Conservation (phyloP, 1,140 invertebrate species). For the Sycophila sp. region DNA sequence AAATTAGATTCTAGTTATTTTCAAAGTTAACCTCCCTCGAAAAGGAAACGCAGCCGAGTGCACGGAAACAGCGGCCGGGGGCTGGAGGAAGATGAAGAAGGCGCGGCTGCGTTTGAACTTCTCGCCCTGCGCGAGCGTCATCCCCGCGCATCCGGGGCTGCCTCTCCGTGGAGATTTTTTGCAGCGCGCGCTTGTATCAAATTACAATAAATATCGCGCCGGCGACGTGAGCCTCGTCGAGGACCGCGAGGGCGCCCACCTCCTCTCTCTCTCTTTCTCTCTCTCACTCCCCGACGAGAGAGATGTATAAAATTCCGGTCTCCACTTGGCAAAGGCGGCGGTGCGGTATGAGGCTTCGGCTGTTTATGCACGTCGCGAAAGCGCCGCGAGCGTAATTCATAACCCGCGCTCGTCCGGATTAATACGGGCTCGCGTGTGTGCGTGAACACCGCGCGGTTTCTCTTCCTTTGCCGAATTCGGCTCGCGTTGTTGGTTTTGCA, state of each 20-base stretch:
- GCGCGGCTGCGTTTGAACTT: conserved; percentile 57
- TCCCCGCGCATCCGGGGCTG: conserved; percentile 32
- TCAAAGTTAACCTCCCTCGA: too few species aligned
- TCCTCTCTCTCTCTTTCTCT: not conserved
- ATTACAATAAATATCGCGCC: conserved; percentile 62
- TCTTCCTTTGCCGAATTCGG: conserved; percentile 19
- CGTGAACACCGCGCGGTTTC: not conserved
- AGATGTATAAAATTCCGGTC: conserved; percentile 1
- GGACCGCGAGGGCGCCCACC: conserved; percentile 32
- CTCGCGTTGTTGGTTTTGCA: not conserved
- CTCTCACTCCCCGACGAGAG: not conserved
- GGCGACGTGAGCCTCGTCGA: conserved; percentile 48
- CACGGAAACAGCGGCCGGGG: conserved; percentile 17
- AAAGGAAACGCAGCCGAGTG: not conserved
- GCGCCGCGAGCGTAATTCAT: conserved; percentile 11
- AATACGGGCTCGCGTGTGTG: conserved; percentile 8
- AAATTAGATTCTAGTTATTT: too few species aligned
- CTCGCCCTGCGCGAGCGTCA: conserved; percentile 49
- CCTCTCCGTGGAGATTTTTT: conserved; percentile 54
- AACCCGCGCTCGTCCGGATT: conserved; percentile 28
- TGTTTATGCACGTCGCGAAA: not conserved
- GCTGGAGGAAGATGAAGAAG: conserved; percentile 32
- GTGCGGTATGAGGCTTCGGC: not conserved
- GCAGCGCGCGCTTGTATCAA: conserved; percentile 59
- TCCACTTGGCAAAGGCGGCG: not conserved